Conservation (phyloP, 2,888 invertebrate genomes). For the Rhabditoides inermis region DNA sequence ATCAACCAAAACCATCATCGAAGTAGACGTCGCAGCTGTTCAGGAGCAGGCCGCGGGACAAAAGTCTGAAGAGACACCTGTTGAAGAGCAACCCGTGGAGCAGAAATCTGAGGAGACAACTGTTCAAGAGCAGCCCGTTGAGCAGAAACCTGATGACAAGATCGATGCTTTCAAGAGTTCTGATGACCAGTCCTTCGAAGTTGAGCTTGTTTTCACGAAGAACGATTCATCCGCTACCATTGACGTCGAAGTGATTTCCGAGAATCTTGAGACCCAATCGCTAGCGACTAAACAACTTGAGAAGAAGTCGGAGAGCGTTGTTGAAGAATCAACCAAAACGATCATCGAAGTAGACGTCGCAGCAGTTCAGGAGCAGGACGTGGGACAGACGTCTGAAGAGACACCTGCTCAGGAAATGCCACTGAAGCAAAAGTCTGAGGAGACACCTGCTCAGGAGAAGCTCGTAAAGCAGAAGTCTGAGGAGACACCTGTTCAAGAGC, state of each 20-base stretch:
- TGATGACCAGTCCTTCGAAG: no score
- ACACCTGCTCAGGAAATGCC: conserved; percentile 7
- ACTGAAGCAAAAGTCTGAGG: background rate
- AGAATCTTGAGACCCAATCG: conserved; percentile 4
- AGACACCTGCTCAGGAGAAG: no score
- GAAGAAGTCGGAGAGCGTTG: no score
- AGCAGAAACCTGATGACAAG: background rate
- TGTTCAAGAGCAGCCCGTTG: no score
- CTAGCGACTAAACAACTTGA: no score
- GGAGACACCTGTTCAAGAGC: no score
- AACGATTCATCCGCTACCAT: conserved; percentile 3
- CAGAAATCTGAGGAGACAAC: conserved; percentile 1
- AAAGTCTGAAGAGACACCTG: no score
- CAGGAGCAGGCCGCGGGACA: conserved; percentile 6
- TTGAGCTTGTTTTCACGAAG: conserved; percentile 8
- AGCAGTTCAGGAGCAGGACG: conserved; percentile 7
- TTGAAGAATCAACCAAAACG: background rate
- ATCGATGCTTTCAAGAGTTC: no score
- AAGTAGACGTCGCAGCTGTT: no score
- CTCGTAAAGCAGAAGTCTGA: no score
- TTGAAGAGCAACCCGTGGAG: conserved; percentile 2
- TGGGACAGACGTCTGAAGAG: no score
- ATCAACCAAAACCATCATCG: background rate
- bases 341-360: background rate
- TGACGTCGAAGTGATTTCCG: conserved; percentile 11